Evolutionary conservation across 2,797 vertebrate species (phyloP).

Genomic region (Limosa lapponica): DNA sequence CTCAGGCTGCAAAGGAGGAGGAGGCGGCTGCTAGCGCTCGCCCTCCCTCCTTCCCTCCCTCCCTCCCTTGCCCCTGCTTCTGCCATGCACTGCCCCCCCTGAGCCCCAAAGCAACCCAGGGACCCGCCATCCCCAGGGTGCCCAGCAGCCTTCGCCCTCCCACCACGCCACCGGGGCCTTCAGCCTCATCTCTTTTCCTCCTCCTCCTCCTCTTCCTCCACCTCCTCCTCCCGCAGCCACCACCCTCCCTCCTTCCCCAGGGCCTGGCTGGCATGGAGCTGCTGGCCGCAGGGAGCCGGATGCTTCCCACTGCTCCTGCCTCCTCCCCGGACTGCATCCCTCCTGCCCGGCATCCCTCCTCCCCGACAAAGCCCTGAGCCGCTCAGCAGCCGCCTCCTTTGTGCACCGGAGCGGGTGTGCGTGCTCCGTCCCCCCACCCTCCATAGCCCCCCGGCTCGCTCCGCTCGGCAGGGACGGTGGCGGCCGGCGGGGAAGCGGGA

Average conservation of each 20-base stretch:
- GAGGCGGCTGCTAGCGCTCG: conserved; percentile 16
- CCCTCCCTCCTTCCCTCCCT: not conserved
- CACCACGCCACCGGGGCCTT: not conserved
- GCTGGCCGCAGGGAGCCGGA: not conserved
- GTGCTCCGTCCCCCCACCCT: not conserved
- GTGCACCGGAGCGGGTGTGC: not conserved
- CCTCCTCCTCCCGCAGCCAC: not conserved
- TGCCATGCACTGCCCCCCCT: not conserved
- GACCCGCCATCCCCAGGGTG: not conserved
- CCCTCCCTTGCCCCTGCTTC: not conserved
- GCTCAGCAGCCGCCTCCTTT: not conserved
- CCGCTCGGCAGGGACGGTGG: not conserved
- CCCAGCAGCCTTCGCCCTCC: not conserved
- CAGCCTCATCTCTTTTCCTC: not conserved
- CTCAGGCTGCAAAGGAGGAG: conserved; percentile 32
- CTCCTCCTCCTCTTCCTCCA: not conserved
- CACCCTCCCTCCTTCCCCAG: not conserved
- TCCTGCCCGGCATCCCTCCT: not conserved
- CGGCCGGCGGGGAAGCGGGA: not conserved
- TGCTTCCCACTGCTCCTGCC: not conserved
- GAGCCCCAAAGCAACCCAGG: not conserved
- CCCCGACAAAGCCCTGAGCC: not conserved
- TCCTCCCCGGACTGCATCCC: not conserved
- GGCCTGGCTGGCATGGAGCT: conserved; percentile 38
- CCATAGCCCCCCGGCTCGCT: not conserved